phyloP scores from a whole-genome alignment of 1,140 invertebrate species.

The Ladona fulva region DNA sequence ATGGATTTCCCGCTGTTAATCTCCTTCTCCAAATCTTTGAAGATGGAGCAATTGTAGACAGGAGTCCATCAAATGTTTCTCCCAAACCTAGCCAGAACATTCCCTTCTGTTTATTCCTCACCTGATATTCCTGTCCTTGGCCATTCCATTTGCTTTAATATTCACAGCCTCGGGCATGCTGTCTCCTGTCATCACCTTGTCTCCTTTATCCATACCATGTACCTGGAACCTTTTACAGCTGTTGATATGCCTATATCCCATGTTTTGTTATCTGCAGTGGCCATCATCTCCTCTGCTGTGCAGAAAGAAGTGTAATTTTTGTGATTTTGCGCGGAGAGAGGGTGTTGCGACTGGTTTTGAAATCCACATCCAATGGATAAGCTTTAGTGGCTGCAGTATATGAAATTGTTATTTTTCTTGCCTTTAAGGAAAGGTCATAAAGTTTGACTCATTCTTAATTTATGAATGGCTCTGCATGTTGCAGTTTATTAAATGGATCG shows the following conservation, averaged over 20 bases:
- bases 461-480: too few relatives aligned
- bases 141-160: not conserved
- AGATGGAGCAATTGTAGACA: not conserved
- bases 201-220: not conserved
- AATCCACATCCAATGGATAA: not conserved
- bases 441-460: too few relatives aligned
- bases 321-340: conserved; percentile 2
- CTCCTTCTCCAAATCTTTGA: not conserved
- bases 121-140: not conserved
- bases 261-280: conserved; percentile 9
- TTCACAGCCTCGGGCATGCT: conserved; percentile 1
- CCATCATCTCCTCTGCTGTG: conserved; percentile 2
- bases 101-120: not conserved
- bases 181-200: not conserved
- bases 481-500: not conserved
- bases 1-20: not conserved
- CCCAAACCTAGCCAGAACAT: not conserved
- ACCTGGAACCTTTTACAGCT: not conserved
- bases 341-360: not conserved
- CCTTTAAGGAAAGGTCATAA: too few relatives aligned
- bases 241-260: not conserved
- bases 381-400: not conserved
- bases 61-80: not conserved
- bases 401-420: not conserved
- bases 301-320: not conserved